Conservation (phyloP, 2,113 vertebrate genomes). For the Helogale parvula region DNA sequence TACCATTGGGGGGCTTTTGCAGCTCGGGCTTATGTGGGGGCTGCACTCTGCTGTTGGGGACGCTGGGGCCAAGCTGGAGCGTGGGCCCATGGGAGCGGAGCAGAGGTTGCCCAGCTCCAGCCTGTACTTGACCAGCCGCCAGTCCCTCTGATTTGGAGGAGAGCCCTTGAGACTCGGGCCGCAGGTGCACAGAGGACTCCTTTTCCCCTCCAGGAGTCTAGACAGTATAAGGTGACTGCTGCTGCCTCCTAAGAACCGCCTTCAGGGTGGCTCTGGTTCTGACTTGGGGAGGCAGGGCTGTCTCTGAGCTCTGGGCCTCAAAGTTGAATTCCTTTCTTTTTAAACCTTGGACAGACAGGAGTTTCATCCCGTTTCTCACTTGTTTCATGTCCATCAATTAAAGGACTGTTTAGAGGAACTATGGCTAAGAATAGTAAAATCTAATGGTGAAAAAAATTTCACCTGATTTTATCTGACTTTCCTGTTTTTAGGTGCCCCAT, state of each 20-base stretch:
- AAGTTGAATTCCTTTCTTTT: constrained; percentile 55
- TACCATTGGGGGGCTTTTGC: background rate
- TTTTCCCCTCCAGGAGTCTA: background rate
- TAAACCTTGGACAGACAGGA: constrained; percentile 60
- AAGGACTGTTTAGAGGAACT: constrained; percentile 56
- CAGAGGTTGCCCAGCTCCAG: background rate
- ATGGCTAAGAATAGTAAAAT: constrained; percentile 37
- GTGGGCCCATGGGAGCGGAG: background rate
- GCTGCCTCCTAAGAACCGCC: constrained; percentile 33
- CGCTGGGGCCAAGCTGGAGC: too few species aligned
- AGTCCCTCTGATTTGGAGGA: background rate
- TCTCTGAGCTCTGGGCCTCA: constrained; percentile 50
- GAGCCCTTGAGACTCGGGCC: background rate
- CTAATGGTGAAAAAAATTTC: constrained; percentile 15
- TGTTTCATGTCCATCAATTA: constrained; percentile 61
- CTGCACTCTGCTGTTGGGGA: background rate
- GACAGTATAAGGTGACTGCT: background rate
- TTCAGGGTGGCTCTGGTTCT: constrained; percentile 51
- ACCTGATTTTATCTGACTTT: constrained; percentile 3
- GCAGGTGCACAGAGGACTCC: background rate
- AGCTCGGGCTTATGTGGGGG: background rate
- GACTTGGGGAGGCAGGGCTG: constrained; percentile 54
- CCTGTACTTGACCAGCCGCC: background rate
- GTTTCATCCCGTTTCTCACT: background rate
- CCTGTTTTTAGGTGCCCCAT: background rate